Conservation (phyloP, 2,113 vertebrate genomes). For the Cololabis saira region DNA sequence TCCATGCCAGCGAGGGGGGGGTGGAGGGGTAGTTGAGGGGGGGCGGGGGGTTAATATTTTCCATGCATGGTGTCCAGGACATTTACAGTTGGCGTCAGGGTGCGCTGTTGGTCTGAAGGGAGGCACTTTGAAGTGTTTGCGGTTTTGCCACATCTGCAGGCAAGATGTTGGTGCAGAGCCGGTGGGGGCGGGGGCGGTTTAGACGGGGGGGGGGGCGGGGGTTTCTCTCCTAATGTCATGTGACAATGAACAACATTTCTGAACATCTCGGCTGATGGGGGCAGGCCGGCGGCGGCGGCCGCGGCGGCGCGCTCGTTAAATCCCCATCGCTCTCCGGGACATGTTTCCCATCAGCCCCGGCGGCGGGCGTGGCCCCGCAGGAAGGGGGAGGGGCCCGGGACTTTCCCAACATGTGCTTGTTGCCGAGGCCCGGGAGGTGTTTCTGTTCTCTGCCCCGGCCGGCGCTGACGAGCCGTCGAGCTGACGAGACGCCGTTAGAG, state of each 20-base stretch:
- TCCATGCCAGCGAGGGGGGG: conserved; percentile 69
- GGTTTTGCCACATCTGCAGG: conserved; percentile 96
- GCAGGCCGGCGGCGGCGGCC: background rate
- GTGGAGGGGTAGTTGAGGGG: conserved; percentile 78
- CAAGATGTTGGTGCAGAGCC: conserved; percentile 90
- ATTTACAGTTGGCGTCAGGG: conserved; percentile 98
- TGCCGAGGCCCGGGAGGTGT: conserved; percentile 38
- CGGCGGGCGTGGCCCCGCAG: conserved; percentile 10
- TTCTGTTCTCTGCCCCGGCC: no score
- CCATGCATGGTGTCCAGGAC: conserved; percentile 95
- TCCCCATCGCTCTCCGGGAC: conserved; percentile 19
- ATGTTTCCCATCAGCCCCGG: conserved; percentile 12
- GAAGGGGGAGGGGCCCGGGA: conserved; percentile 53
- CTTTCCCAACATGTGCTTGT: conserved; percentile 66
- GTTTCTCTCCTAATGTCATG: conserved; percentile 89
- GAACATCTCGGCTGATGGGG: conserved; percentile 69
- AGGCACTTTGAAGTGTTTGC: conserved; percentile 97
- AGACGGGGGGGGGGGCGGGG: conserved; percentile 9
- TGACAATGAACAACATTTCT: conserved; percentile 91
- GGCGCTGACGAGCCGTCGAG: no score
- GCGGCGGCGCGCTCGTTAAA: conserved; percentile 5
- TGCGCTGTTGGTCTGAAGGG: conserved; percentile 92
- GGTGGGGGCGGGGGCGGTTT: background rate
- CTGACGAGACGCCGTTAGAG: conserved; percentile 42
- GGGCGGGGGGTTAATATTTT: conserved; percentile 91